Evolutionary conservation across 2,113 vertebrate species (phyloP), one percentile per base, ranked within the genome.

Genomic region (Tursiops truncatus): DNA sequence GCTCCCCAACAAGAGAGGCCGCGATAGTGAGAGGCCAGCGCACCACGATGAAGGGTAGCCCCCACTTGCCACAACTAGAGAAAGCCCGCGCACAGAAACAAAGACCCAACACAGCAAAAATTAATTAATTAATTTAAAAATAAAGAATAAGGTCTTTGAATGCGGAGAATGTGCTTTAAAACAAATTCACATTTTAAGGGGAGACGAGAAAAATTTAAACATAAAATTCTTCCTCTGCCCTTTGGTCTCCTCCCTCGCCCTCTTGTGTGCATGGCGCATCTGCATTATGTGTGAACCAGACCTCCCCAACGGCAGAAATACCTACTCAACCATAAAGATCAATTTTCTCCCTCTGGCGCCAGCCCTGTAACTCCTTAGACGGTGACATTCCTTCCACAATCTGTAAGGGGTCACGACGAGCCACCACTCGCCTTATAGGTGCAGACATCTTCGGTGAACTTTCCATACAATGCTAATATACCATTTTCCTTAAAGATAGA

Each of bases 251-350:
- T 53, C 50, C 20, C 20, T 36, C 6, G 0, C 28, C 53, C 50
- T 56, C 33, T n/a, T 14, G 50, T 15, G 33, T 53, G 50, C 21
- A 14, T 15, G 0, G 1, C 11, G 6, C 6, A n/a, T 10, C 33
- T n/a, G 76, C 20, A 15, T 36, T 25, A 53, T 23, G 6, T 8
- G 50, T 56, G 33, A 80, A 58, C 77, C 77, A 56, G 50, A 25
- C 20, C 14, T 38, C 68, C 20, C 21, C 17, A 56, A 56, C 4
- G 50, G 50, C 56, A 58, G 50, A 56, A 25, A 36, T 58, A 80
- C 33, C 50, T 56, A 21, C 50, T 36, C n/a, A 53, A 56, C 77
- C 6, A 25, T 36, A 15, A 56, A 58, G 50, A 36, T 56, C 21
- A 8, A 3, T 36, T 36, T 36, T 80, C 21, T 56, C 50, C 7